Evolutionary conservation across 2,797 vertebrate species (phyloP).

Genomic region (Tragopan temminckii): DNA sequence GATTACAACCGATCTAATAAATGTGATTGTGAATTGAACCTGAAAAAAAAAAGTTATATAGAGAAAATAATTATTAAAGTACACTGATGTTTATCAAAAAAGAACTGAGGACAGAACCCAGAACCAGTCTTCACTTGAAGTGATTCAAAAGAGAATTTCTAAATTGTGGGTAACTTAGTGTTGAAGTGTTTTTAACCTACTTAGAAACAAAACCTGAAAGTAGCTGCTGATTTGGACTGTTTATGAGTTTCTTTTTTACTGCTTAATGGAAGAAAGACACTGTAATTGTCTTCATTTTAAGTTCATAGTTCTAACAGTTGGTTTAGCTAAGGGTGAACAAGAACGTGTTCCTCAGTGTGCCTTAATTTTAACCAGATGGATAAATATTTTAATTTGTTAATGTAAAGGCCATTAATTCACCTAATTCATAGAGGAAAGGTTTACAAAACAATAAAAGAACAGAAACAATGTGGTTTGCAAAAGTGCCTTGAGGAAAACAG

Average conservation of each 20-base stretch:
- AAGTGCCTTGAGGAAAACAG: neutral
- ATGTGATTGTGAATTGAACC: neutral
- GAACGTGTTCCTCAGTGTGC: neutral
- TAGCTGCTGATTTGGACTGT: neutral
- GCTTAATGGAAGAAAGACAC: neutral
- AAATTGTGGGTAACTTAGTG: neutral
- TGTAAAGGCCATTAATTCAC: neutral
- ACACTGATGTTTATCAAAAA: neutral
- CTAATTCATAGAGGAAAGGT: neutral
- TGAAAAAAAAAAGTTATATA: neutral
- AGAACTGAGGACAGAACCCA: neutral
- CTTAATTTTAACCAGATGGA: neutral
- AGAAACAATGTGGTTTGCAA: neutral
- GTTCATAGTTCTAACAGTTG: neutral
- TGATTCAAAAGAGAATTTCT: neutral
- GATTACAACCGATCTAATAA: neutral
- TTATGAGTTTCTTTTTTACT: conserved; percentile 5
- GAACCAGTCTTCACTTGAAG: neutral
- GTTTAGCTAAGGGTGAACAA: conserved; percentile 7
- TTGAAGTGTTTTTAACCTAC: neutral
- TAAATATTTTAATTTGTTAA: conserved; percentile 41
- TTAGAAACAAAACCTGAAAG: conserved; percentile 11
- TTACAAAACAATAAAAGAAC: neutral
- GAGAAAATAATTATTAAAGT: neutral
- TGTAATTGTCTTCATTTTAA: conserved; percentile 24